Evolutionary conservation across 2,888 invertebrate species (phyloP).

Genomic region (Aleiodes alternator): DNA sequence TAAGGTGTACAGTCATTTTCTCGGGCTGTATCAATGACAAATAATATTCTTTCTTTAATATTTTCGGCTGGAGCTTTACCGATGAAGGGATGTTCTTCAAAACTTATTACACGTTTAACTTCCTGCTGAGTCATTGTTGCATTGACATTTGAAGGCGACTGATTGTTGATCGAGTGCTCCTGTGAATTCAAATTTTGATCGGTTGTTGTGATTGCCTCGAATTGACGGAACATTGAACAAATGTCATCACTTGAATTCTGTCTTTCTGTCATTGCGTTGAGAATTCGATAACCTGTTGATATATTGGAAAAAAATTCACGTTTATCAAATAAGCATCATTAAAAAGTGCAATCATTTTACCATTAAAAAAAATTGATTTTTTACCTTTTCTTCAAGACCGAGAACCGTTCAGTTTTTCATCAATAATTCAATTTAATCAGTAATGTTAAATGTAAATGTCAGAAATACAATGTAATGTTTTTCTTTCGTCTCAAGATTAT

Average conservation of each 20-base stretch:
- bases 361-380: too few species aligned
- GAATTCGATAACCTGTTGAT: not conserved
- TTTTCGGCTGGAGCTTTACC: not conserved
- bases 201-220: slow-evolving; percentile 52
- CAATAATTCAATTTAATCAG: too few species aligned
- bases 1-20: slow-evolving; percentile 79
- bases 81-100: not conserved
- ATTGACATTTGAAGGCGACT: slow-evolving; percentile 23
- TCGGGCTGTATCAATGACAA: slow-evolving; percentile 80
- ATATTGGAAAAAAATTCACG: not conserved
- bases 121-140: slow-evolving; percentile 14
- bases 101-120: slow-evolving; percentile 15
- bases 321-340: too few species aligned
- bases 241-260: slow-evolving; percentile 58
- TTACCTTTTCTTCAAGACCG: too few species aligned
- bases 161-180: slow-evolving; percentile 41
- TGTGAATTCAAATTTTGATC: slow-evolving; percentile 51
- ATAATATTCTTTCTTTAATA: slow-evolving; percentile 79
- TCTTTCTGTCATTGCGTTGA: slow-evolving; percentile 56
- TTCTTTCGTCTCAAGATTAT: too few species aligned
- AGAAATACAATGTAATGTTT: too few species aligned
- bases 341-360: too few species aligned
- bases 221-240: slow-evolving; percentile 52
- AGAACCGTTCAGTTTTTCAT: too few species aligned
- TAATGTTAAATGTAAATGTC: too few species aligned